Percentiles rank a stretch among this genome's conserved stretches.
Evolutionary conservation across 2,797 vertebrate genomes (phyloP).

Genomic region (Fundulus diaphanus): DNA sequence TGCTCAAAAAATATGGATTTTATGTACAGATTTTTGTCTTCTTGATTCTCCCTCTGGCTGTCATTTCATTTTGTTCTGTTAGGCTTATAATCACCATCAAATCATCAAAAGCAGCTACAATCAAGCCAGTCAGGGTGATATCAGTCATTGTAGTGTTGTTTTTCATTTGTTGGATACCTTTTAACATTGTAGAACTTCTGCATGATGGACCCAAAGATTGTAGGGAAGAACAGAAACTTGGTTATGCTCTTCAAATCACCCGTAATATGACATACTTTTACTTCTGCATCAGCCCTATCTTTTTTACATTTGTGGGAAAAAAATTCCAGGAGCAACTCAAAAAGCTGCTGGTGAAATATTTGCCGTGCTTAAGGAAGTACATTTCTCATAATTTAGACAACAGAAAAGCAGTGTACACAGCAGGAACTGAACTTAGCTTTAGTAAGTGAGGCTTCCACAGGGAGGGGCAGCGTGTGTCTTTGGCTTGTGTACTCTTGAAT

Average conservation of each 20-base stretch:
- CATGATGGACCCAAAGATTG: fast-evolving
- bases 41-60: slow-evolving; percentile 74
- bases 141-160: slow-evolving; percentile 80
- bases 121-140: slow-evolving; percentile 79
- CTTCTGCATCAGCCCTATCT: slow-evolving; percentile 82
- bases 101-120: slow-evolving; percentile 70
- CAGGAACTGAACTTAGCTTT: neutral
- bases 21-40: slow-evolving; percentile 80
- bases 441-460: neutral
- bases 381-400: slow-evolving; percentile 36
- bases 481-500: too few relatives aligned
- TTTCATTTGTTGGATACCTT: slow-evolving; percentile 81
- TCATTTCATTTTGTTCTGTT: slow-evolving; percentile 79
- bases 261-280: slow-evolving; percentile 77
- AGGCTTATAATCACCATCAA: slow-evolving; percentile 74
- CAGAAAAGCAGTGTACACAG: neutral
- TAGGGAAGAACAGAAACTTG: neutral
- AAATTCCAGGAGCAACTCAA: slow-evolving; percentile 81
- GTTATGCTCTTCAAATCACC: slow-evolving; percentile 61
- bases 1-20: slow-evolving; percentile 28
- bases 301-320: slow-evolving; percentile 83
- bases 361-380: slow-evolving; percentile 51
- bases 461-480: too few relatives aligned
- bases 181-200: slow-evolving; percentile 69
- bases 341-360: slow-evolving; percentile 55